Conservation (phyloP, 2,113 vertebrate genomes). For the Sceloporus undulatus region DNA sequence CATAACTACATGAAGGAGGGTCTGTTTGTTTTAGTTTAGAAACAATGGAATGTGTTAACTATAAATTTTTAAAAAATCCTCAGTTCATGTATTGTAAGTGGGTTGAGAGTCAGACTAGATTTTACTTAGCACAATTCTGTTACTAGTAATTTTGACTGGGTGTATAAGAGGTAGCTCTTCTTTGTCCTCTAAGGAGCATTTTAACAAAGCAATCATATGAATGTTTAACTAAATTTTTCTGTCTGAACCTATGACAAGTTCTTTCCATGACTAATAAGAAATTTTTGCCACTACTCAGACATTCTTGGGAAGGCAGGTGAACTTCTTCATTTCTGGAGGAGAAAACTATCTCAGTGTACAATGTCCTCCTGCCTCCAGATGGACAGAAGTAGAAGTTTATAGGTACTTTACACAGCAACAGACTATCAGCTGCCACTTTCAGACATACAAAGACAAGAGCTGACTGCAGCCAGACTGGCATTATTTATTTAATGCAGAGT, state of each 20-base stretch:
- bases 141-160: neutral
- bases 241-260: neutral
- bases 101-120: too few relatives aligned
- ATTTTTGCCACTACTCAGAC: neutral
- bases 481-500: slow-evolving; percentile 1
- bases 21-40: too few relatives aligned
- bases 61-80: too few relatives aligned
- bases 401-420: neutral
- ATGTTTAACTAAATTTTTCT: neutral
- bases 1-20: too few relatives aligned
- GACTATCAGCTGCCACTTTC: neutral
- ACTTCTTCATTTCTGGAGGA: neutral
- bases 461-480: neutral
- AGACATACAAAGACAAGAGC: neutral
- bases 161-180: neutral
- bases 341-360: neutral
- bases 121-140: neutral
- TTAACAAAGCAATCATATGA: neutral
- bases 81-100: too few relatives aligned
- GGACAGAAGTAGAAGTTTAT: slow-evolving; percentile 1
- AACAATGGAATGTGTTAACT: too few relatives aligned
- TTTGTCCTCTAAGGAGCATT: neutral
- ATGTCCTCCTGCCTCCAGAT: slow-evolving; percentile 25
- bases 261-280: neutral
- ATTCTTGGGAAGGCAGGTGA: neutral